Evolutionary conservation across 2,113 vertebrate species (phyloP).

Genomic region (Rhabdornis inornatus): DNA sequence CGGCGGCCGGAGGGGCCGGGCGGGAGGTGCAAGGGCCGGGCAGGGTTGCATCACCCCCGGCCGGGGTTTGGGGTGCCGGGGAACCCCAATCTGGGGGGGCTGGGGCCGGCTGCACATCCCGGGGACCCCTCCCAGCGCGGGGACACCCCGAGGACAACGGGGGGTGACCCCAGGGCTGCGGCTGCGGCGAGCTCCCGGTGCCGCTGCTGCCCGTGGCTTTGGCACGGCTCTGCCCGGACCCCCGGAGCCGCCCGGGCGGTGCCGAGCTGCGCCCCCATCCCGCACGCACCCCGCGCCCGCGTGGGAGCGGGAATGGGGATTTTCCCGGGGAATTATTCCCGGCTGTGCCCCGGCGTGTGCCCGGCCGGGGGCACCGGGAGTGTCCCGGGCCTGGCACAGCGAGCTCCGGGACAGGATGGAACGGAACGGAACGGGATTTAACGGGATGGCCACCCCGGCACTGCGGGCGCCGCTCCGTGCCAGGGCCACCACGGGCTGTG

Average conservation of each 20-base stretch:
- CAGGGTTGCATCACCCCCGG: not conserved
- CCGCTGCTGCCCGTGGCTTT: not conserved
- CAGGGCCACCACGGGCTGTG: not conserved
- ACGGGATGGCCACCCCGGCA: accelerated
- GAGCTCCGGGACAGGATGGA: not conserved
- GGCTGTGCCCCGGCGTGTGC: too few species aligned
- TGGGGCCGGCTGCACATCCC: not conserved
- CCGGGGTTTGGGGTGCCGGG: not conserved
- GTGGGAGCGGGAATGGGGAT: not conserved
- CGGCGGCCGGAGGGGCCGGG: not conserved
- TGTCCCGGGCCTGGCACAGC: not conserved
- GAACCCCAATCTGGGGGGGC: not conserved
- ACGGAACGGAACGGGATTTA: not conserved
- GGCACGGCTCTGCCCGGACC: not conserved
- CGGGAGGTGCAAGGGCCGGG: not conserved
- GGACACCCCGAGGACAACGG: not conserved
- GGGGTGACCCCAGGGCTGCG: not conserved
- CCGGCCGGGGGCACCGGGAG: too few species aligned
- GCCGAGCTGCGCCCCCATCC: not conserved
- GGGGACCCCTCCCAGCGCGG: not conserved
- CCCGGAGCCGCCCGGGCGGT: not conserved
- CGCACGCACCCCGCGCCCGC: not conserved
- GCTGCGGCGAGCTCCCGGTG: too few species aligned
- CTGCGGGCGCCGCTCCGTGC: not conserved
- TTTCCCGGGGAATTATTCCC: not conserved